Base-by-base conservation (phyloP, 2,888 invertebrate species). In the Celastrina argiolus region DNA sequence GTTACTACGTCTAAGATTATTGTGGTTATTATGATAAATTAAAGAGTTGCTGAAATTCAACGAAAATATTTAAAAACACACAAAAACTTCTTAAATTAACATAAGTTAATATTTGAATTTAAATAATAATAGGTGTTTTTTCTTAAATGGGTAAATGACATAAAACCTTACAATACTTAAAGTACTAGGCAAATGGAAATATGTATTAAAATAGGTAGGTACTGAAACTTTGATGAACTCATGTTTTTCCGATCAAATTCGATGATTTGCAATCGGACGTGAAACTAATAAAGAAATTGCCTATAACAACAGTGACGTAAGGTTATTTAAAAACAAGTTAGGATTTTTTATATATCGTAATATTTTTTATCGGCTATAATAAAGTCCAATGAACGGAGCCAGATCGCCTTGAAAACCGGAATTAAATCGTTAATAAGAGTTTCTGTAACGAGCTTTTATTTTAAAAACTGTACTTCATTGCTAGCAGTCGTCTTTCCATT, bases 341-440 rank as follows among this genome's bases (percentile, higher is more conserved):
- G n/a, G 42, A 65, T 65, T 65, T 61, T 51, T 65, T 65, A 42
- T 65, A 42, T 42, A 65, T 59, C 59, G 58, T 65, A 41, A 59
- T 59, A 59, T 58, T 65, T 59, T 65, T 65, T 65, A 45, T 65
- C 58, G 65, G 41, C 26, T 79, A 80, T 82, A 80, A 80, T 75
- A 70, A 85, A 82, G 88, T 87, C 87, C 87, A 86, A 83, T 84
- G 88, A 87, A 85, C 88, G 85, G 77, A 77, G 76, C 81, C 71
- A 65, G 85, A 81, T 87, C 76, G 80, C 89, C 89, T 89, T 89
- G 88, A 84, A 72, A 85, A 82, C 81, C 75, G 73, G 82, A 74
- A 76, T 79, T 76, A 76, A 76, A 78, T 75, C 73, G 76, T 75
- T 72, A 22, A 36, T 61, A 61, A 39, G 14, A 61, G 39, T 36